These are phyloP conservation scores for Philotrypesis tridentata DNA, from an alignment of 1,140 invertebrate genomes.

Conservation along the genomic window DNA sequence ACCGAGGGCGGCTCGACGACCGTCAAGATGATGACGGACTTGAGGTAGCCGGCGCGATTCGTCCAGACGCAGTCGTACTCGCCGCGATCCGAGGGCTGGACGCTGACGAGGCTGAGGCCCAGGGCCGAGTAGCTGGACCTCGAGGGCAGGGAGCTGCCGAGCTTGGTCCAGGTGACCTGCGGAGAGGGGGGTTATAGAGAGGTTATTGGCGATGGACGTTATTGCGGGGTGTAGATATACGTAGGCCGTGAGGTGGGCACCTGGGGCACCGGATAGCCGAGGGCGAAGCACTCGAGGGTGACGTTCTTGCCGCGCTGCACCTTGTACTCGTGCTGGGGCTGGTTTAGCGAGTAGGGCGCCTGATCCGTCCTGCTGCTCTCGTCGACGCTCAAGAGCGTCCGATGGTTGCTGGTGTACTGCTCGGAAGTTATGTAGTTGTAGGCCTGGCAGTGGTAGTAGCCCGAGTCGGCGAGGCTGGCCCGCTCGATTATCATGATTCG, in stretches of 20 bases:
- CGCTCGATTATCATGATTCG: conserved; percentile 66
- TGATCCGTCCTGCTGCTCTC: conserved; percentile 50
- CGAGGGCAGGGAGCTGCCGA: conserved; percentile 67
- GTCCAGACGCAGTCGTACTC: conserved; percentile 71
- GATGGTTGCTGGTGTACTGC: conserved; percentile 60
- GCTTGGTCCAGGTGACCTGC: conserved; percentile 75
- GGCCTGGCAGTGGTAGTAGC: conserved; percentile 65
- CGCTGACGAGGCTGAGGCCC: conserved; percentile 65
- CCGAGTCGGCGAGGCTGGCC: conserved; percentile 60
- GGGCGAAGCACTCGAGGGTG: conserved; percentile 78
- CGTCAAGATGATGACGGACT: conserved; percentile 70
- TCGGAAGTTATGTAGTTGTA: conserved; percentile 68
- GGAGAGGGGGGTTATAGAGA: not conserved
- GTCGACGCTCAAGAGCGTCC: conserved; percentile 60
- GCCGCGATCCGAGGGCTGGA: conserved; percentile 64
- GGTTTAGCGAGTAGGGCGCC: conserved; percentile 64
- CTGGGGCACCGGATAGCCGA: conserved; percentile 76
- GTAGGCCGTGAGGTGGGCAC: too few species aligned
- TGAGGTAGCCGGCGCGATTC: conserved; percentile 64
- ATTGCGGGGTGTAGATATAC: too few species aligned
- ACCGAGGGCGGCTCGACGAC: conserved; percentile 77
- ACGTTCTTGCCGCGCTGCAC: conserved; percentile 66
- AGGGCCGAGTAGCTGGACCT: conserved; percentile 57
- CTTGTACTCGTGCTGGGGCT: conserved; percentile 68
- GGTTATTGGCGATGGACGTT: not conserved